These are phyloP conservation scores for Acrobasis suavella DNA, from an alignment of 2,888 invertebrate species.

Conservation along the genomic window DNA sequence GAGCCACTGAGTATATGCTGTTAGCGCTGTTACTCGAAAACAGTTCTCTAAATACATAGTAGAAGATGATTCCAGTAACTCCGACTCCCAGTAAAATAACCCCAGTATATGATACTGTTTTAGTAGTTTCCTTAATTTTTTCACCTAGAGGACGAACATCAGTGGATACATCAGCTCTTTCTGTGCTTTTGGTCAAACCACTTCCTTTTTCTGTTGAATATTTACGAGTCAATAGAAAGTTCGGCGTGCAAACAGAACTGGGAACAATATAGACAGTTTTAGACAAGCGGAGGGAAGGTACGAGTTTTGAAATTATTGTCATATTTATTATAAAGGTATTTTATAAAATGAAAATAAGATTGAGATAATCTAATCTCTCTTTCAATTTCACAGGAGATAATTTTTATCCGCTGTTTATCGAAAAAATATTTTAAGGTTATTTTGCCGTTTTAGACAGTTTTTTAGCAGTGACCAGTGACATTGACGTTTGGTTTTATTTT, in stretches of 20 bases:
- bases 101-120: slow-evolving; percentile 92
- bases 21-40: slow-evolving; percentile 94
- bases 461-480: neutral
- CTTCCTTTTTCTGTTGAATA: slow-evolving; percentile 59
- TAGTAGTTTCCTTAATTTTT: slow-evolving; percentile 94
- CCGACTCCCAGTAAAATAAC: slow-evolving; percentile 91
- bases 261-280: slow-evolving; percentile 49
- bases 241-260: slow-evolving; percentile 41
- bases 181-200: slow-evolving; percentile 62
- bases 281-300: slow-evolving; percentile 53
- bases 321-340: slow-evolving; percentile 47
- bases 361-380: neutral
- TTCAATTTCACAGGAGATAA: neutral
- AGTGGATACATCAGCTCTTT: slow-evolving; percentile 69
- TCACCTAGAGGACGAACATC: slow-evolving; percentile 87
- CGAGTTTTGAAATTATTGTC: slow-evolving; percentile 67
- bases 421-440: slow-evolving; percentile 1
- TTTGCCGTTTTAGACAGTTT: neutral
- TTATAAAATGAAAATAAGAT: too few species aligned
- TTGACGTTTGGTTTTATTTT: too few species aligned
- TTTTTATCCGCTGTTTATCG: neutral
- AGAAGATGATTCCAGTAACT: slow-evolving; percentile 91
- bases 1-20: slow-evolving; percentile 90
- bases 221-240: slow-evolving; percentile 45
- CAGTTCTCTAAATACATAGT: slow-evolving; percentile 91